Evolutionary conservation across 2,888 invertebrate species (phyloP), one percentile per base, ranked within the genome.

Genomic region (Pecten maximus): DNA sequence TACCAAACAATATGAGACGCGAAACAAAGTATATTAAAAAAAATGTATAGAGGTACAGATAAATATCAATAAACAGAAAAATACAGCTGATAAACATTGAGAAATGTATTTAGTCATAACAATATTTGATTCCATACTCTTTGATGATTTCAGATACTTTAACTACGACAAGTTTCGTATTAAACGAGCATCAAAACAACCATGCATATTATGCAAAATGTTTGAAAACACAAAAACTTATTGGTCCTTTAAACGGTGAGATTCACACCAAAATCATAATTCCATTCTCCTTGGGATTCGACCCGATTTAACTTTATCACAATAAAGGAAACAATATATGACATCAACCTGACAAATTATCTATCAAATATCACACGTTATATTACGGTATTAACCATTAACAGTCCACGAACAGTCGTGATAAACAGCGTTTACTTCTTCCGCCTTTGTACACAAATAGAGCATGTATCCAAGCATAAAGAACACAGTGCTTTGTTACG

Each of bases 181-280:
- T 2, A 28, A 60, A 8, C 4, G 74, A 23, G 35, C 12, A 74
- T 35, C 12, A 54, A 35, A 1, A 74, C 74, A 74, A 74, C 74
- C 74, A 35, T 74, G 35, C 35, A 35, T 74, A 74, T 74, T 74
- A 74, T 74, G 74, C 74, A 74, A 74, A 74, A 74, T 74, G 16
- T 74, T 10, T 74, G 74, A 74, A n/a, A 54, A 74, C 28, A 74
- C 28, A 74, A 74, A 74, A 74, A 12, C 74, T 3, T 19, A 54
- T 54, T 74, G 74, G 74, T 74, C 74, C 74, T 74, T 74, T 54
- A 0, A 74, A 74, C 23, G 2, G 4, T 6, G 35, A 74, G 74
- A 74, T 74, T 74, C 74, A 28, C 35, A 2, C 16, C 12, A 28
- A 12, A 74, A 74, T 35, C 8, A 74, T 35, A 12, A 74, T 35